phyloP scores from a whole-genome alignment of 2,797 vertebrate genomes.

The Astyanax mexicanus region DNA sequence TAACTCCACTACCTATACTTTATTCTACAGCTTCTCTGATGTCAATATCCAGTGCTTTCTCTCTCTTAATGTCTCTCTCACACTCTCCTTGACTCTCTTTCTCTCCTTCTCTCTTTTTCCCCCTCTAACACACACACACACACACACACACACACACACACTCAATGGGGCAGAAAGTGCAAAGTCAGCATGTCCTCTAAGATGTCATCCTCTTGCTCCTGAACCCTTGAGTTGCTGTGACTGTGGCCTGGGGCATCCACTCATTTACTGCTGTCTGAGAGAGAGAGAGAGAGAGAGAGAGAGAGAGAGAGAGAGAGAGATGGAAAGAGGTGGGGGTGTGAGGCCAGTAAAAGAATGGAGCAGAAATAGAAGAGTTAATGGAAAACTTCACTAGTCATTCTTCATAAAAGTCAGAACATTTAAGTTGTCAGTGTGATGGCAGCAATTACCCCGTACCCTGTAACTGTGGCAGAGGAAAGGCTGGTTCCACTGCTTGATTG shows the following conservation, averaged over 20 bases:
- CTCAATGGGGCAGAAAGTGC: conserved; percentile 36
- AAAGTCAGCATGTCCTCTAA: conserved; percentile 46
- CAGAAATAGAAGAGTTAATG: neutral
- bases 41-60: conserved; percentile 18
- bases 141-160: conserved; percentile 31
- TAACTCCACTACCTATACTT: neutral
- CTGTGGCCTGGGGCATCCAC: conserved; percentile 4
- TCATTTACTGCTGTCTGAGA: neutral
- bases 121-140: conserved; percentile 10
- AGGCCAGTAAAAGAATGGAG: neutral
- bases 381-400: neutral
- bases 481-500: too few species aligned
- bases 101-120: neutral
- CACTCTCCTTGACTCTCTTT: conserved; percentile 2
- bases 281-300: too few species aligned
- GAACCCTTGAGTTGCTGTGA: conserved; percentile 33
- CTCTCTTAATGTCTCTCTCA: conserved; percentile 3
- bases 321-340: neutral
- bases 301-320: neutral
- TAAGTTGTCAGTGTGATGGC: too few species aligned
- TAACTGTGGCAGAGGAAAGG: too few species aligned
- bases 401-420: too few species aligned
- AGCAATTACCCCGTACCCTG: too few species aligned
- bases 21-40: neutral
- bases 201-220: conserved; percentile 43